phyloP scores from a whole-genome alignment of 2,888 invertebrate species.

The Andrena bicolor region DNA sequence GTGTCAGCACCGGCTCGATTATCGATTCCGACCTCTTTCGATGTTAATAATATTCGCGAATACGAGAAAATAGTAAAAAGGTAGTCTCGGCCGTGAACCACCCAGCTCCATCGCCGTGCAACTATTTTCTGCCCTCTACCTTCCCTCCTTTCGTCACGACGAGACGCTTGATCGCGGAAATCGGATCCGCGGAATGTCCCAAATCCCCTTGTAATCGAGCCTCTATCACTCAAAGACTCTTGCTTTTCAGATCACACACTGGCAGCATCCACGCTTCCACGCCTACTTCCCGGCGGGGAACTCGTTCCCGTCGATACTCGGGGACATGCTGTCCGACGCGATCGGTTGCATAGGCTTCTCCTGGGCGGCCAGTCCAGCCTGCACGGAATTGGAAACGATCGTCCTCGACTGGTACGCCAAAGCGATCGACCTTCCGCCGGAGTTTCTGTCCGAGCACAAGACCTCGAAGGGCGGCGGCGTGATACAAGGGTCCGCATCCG shows the following conservation, averaged over 20 bases:
- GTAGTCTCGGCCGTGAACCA: constrained; percentile 22
- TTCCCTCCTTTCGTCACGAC: not conserved
- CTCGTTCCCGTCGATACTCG: constrained; percentile 98
- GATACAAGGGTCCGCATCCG: constrained; percentile 93
- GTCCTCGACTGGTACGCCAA: constrained; percentile 94
- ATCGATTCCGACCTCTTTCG: constrained; percentile 67
- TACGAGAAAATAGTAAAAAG: constrained; percentile 52
- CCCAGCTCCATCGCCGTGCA: not conserved
- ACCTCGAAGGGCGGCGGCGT: constrained; percentile 91
- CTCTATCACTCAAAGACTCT: too few species aligned
- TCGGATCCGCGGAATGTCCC: not conserved
- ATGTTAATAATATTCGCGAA: constrained; percentile 68
- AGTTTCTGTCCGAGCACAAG: constrained; percentile 87
- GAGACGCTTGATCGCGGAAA: not conserved
- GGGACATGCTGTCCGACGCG: constrained; percentile 98
- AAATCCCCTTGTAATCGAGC: not conserved
- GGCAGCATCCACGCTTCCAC: constrained; percentile 99
- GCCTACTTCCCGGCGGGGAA: constrained; percentile 99
- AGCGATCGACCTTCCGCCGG: constrained; percentile 90
- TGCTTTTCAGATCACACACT: constrained; percentile 90
- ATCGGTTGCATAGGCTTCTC: constrained; percentile 99
- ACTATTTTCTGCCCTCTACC: not conserved
- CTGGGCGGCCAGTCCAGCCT: constrained; percentile 95
- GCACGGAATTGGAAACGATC: constrained; percentile 94
- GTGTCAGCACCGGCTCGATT: constrained; percentile 61